A percentile compares a stretch with the other conserved stretches of the same genome.
phyloP scores from a whole-genome alignment of 1,140 invertebrate genomes.

The Diachasma alloeum region DNA sequence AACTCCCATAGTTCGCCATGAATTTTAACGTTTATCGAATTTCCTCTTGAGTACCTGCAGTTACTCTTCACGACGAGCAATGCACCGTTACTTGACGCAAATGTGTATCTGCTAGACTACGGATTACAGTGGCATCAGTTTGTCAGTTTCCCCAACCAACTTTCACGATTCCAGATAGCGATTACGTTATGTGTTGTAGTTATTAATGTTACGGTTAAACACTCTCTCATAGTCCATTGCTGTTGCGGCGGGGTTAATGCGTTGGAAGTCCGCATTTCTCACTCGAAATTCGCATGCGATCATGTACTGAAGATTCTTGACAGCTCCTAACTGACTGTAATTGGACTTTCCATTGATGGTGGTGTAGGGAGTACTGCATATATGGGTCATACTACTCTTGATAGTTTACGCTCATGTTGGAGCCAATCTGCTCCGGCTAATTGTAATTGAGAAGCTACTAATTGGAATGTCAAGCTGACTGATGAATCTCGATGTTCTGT shows the following conservation, averaged over 20 bases:
- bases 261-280: background rate
- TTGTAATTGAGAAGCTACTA: slow-evolving; percentile 10
- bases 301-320: background rate
- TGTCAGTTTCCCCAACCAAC: background rate
- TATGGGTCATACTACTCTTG: background rate
- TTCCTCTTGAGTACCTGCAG: background rate
- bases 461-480: slow-evolving; percentile 20
- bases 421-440: slow-evolving; percentile 8
- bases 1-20: background rate
- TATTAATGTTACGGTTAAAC: background rate
- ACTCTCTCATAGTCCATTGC: background rate
- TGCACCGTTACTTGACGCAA: background rate
- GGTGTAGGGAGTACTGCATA: background rate
- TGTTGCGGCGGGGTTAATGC: background rate
- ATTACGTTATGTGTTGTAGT: background rate
- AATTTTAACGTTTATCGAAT: background rate
- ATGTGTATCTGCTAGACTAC: background rate
- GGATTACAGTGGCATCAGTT: no score
- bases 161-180: background rate
- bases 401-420: background rate
- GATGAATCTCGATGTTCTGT: slow-evolving; percentile 7
- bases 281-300: background rate
- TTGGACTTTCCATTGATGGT: background rate
- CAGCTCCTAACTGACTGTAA: background rate
- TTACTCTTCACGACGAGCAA: background rate